These are phyloP conservation scores for Lineus longissimus DNA, from an alignment of 1,140 invertebrate genomes.

Conservation along the genomic window DNA sequence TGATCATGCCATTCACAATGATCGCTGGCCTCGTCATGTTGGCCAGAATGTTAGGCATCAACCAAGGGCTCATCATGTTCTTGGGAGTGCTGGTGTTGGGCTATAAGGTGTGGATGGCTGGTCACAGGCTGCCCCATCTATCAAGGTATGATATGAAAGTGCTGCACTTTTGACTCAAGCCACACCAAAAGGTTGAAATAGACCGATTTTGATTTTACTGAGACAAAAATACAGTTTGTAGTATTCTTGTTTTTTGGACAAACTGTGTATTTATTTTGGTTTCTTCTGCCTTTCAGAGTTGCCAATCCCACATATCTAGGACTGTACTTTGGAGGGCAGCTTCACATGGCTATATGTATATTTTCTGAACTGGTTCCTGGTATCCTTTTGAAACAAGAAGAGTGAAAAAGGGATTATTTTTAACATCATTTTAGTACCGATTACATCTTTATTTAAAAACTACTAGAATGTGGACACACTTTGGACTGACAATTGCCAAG, in stretches of 20 bases:
- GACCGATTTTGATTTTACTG: too few relatives aligned
- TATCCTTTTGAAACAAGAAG: neutral
- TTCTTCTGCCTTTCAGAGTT: conserved; percentile 36
- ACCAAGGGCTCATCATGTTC: conserved; percentile 4
- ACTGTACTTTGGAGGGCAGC: conserved; percentile 37
- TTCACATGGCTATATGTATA: conserved; percentile 25
- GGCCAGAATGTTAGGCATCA: conserved; percentile 10
- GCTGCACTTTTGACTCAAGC: too few relatives aligned
- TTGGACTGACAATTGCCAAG: too few relatives aligned
- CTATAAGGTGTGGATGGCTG: conserved; percentile 9
- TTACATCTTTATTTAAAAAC: too few relatives aligned
- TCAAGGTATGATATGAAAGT: conserved; percentile 10
- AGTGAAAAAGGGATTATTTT: too few relatives aligned
- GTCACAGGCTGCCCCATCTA: conserved; percentile 37
- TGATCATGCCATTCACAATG: conserved; percentile 27
- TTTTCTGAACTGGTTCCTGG: neutral
- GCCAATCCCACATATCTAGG: conserved; percentile 42
- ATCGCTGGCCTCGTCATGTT: conserved; percentile 20
- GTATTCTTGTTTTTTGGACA: too few relatives aligned
- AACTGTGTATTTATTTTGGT: too few relatives aligned
- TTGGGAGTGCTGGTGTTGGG: conserved; percentile 12
- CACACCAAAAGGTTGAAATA: too few relatives aligned
- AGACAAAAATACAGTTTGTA: too few relatives aligned
- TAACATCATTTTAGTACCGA: too few relatives aligned
- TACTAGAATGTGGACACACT: too few relatives aligned